Base-by-base conservation (phyloP, 2,797 vertebrate species). In the Odontamblyopus rebecca region DNA sequence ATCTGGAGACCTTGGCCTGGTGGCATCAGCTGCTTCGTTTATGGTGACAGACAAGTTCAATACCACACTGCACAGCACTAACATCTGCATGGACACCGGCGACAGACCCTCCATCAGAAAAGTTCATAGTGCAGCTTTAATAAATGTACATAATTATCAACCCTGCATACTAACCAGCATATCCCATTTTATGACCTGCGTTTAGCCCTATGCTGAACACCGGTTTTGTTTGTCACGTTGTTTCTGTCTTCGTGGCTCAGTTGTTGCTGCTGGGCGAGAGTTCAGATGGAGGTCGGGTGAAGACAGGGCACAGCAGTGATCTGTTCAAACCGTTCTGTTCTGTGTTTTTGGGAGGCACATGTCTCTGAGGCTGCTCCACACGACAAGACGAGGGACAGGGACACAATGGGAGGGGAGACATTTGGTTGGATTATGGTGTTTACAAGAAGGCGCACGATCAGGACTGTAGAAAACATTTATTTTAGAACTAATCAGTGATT, bases 241-340 rank as follows among this genome's bases (percentile, higher is more conserved):
- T 70, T 69, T 74, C 75, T 62, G 56, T 75, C 80, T 81, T 74
- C 6, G 68, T 13, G 67, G 71, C 68, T 66, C 78, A n/a, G 64
- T 77, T 6, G 38, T 68, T 83, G 82, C 79, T 82, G 80, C 69
- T 72, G 80, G 75, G 60, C 38, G 23, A 23, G 59, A 78, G 83
- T 89, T 90, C 88, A 89, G 66, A 65, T 26, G 68, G 38, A 62
- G 89, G 82, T 89, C 86, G 82, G 62, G 70, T 26, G 70, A 23
- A 64, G 68, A 67, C 5, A 35, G 54, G 63, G 63, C 41, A 67
- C 54, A 71, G 72, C 54, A 87, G 67, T 67, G 61, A 70, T 76
- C 73, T 61, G 74, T 85, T 60, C 12, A 18, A 68, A 72, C 38
- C 64, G 76, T 71, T 56, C n/a, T 56, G 53, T 56, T 23, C 53